Evolutionary conservation across 1,140 invertebrate species (phyloP).

Genomic region (Drosophila nigrodunni): DNA sequence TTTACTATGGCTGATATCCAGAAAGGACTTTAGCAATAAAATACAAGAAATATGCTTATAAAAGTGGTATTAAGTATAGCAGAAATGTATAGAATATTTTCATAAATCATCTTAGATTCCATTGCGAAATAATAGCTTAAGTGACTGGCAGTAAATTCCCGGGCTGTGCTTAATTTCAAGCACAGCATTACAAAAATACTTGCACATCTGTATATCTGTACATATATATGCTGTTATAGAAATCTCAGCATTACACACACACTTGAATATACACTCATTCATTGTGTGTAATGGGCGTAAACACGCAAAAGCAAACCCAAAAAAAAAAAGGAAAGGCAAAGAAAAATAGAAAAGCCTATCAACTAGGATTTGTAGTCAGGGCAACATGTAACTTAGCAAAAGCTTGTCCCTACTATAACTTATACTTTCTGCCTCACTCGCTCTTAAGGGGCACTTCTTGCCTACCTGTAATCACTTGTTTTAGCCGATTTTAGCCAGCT

Average conservation of each 20-base stretch:
- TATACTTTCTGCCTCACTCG: too few species aligned
- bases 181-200: slow-evolving; percentile 4
- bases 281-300: slow-evolving; percentile 22
- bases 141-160: slow-evolving; percentile 23
- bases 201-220: not conserved
- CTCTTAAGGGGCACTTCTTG: not conserved
- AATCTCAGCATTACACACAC: slow-evolving; percentile 19
- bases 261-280: slow-evolving; percentile 12
- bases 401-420: not conserved
- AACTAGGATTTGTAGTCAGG: slow-evolving; percentile 73
- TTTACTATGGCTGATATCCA: not conserved
- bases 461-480: slow-evolving; percentile 37
- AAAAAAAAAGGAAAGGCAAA: slow-evolving; percentile 9
- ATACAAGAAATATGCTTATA: not conserved
- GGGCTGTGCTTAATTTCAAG: slow-evolving; percentile 16
- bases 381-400: slow-evolving; percentile 40
- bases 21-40: not conserved
- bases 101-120: slow-evolving; percentile 30
- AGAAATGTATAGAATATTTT: slow-evolving; percentile 5
- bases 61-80: not conserved
- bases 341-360: slow-evolving; percentile 52
- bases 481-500: slow-evolving; percentile 38
- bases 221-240: not conserved
- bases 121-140: slow-evolving; percentile 22
- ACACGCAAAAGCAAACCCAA: slow-evolving; percentile 34